Base-by-base conservation (phyloP, 2,888 invertebrate genomes). In the Rhynchonema sp. region DNA sequence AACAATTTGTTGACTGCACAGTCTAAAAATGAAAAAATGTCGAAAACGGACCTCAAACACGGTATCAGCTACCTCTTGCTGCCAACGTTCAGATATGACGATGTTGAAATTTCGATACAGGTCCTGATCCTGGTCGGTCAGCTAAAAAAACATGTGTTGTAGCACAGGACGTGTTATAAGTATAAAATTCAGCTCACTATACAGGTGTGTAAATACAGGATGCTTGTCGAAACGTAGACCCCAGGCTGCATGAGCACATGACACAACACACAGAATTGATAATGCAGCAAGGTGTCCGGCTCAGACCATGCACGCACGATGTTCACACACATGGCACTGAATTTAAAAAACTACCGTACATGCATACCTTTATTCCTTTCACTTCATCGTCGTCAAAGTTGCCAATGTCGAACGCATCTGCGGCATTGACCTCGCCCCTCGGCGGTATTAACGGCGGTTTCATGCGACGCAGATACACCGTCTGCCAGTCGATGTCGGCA, bases 341-440 rank as follows among this genome's bases (percentile, higher is more conserved):
- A n/a, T n/a, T n/a, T n/a, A n/a, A n/a, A n/a, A n/a, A n/a, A n/a
- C n/a, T n/a, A n/a, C n/a, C n/a, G n/a, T n/a, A n/a, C n/a, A n/a
- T 13, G 30, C 61, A 64, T 70, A 85, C 85, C 81, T 94, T 94
- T 70, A 96, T 94, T 64, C 96, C 96, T 77, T 98, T 98, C 30
- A 96, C 96, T 74, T 98, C 98, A 75, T 99, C 98, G 74, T 98
- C 98, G 73, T 98, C 98, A 76, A 98, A 98, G 66, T 94, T 94
- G 64, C 98, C 98, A 13, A 54, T 58, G 74, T 96, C 96, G 76
- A 98, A 99, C 29, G 98, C 98, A 76, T 99, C 98, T 1, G 98
- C 98, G 1, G 98, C 98, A 77, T 98, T 98, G 30, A 98, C 98
- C 77, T 99, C 98, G 1, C 98, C 98, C 62, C 96, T 81, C 6